Percentiles rank a stretch among this genome's conserved stretches.
These are phyloP conservation scores for Lydus trimaculatus DNA, from an alignment of 2,888 invertebrate species.

Conservation along the genomic window DNA sequence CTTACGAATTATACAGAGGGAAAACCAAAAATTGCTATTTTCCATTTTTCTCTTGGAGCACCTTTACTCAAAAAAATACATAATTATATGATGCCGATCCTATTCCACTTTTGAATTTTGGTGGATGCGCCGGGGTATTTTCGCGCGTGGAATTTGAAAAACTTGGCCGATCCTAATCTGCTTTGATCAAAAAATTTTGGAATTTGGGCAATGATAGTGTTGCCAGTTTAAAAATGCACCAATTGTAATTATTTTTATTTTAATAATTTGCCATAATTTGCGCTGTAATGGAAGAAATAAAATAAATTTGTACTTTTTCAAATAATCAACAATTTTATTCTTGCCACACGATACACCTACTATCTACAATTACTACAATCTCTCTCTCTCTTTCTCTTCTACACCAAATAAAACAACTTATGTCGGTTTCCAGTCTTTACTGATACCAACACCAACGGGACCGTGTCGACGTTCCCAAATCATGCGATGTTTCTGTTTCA, in stretches of 20 bases:
- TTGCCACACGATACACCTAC: conserved; percentile 14
- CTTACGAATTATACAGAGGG: too few species aligned
- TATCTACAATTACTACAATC: too few species aligned
- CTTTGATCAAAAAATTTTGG: neutral
- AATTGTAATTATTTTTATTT: neutral
- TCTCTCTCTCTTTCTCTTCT: too few species aligned
- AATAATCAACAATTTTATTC: conserved; percentile 21
- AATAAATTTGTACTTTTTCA: conserved; percentile 47
- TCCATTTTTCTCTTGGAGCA: too few species aligned
- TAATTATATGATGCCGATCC: too few species aligned
- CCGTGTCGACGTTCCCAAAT: conserved; percentile 96
- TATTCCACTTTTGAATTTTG: too few species aligned
- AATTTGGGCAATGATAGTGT: conserved; percentile 32
- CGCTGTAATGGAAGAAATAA: conserved; percentile 9
- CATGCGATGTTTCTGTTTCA: conserved; percentile 99
- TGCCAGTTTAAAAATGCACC: conserved; percentile 35
- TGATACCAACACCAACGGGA: conserved; percentile 71
- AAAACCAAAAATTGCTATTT: too few species aligned
- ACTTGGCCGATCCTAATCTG: too few species aligned
- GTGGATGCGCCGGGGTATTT: too few species aligned
- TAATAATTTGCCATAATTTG: neutral
- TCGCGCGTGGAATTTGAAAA: neutral
- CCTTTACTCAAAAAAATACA: too few species aligned
- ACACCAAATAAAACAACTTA: too few species aligned
- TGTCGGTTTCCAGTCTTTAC: neutral